phyloP scores from a whole-genome alignment of 2,888 invertebrate genomes.

The Therioaphis trifolii region DNA sequence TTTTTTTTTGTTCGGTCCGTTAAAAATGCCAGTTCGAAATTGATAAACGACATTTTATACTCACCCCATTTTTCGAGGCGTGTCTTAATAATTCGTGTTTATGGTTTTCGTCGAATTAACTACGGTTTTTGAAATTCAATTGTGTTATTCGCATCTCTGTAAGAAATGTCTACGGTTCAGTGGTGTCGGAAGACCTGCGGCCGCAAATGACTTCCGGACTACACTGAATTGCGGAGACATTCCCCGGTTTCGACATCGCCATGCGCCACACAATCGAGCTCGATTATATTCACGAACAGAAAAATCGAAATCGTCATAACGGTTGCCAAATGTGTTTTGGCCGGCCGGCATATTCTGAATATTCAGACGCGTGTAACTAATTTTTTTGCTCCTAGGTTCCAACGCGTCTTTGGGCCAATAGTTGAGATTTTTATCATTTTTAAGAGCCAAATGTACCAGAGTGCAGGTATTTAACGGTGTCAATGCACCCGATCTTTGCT shows the following conservation, averaged over 20 bases:
- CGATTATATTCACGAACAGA: slow-evolving; percentile 26
- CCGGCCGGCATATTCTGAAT: slow-evolving; percentile 18
- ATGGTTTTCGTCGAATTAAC: not conserved
- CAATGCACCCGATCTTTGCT: slow-evolving; percentile 24
- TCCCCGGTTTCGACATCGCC: slow-evolving; percentile 18
- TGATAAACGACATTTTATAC: slow-evolving; percentile 3
- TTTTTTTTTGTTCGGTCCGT: not conserved
- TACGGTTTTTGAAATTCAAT: not conserved
- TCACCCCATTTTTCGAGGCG: slow-evolving; percentile 46
- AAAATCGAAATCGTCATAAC: slow-evolving; percentile 47
- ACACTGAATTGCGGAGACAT: slow-evolving; percentile 32
- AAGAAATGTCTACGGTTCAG: not conserved
- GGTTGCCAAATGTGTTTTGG: slow-evolving; percentile 59
- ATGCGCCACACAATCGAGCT: slow-evolving; percentile 49
- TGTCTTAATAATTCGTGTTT: not conserved
- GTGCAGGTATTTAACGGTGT: slow-evolving; percentile 28
- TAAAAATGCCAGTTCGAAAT: not conserved
- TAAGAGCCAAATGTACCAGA: slow-evolving; percentile 2
- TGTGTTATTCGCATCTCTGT: slow-evolving; percentile 8
- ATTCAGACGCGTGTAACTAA: slow-evolving; percentile 3
- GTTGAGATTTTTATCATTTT: slow-evolving; percentile 3
- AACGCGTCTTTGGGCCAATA: slow-evolving; percentile 15
- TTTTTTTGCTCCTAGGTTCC: not conserved
- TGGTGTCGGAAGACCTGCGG: slow-evolving; percentile 30
- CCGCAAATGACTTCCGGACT: slow-evolving; percentile 48